Evolutionary conservation across 2,797 vertebrate species (phyloP).

Genomic region (Ficedula albicollis): DNA sequence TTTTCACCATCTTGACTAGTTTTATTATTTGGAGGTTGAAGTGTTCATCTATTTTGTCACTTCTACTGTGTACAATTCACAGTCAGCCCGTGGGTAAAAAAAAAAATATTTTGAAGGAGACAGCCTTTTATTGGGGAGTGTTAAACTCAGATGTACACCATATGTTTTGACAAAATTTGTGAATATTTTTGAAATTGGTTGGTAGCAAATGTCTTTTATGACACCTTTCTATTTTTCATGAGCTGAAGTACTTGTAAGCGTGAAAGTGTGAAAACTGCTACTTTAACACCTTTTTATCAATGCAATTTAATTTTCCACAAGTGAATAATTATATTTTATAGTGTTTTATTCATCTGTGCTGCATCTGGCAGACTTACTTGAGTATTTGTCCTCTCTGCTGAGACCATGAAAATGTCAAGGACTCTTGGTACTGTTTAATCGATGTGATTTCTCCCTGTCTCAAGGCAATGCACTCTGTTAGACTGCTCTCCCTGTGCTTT

Average conservation of each 20-base stretch:
- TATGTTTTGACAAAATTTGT: not conserved
- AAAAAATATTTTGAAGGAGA: not conserved
- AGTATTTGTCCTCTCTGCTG: not conserved
- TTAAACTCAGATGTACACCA: not conserved
- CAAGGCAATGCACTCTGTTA: accelerated
- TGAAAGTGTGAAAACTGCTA: not conserved
- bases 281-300: not conserved
- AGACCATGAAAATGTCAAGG: not conserved
- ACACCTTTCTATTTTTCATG: not conserved
- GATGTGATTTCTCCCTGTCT: not conserved
- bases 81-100: not conserved
- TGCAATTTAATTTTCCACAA: not conserved
- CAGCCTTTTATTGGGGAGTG: not conserved
- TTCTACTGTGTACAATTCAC: not conserved
- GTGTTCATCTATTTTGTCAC: not conserved
- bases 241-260: not conserved
- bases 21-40: not conserved
- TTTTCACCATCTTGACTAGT: not conserved
- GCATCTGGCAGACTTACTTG: not conserved
- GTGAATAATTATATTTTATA: not conserved
- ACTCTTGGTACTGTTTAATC: not conserved
- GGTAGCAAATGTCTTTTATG: not conserved
- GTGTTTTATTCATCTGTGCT: not conserved
- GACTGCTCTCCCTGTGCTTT: not conserved
- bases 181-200: not conserved